Percentiles rank a stretch among this genome's conserved stretches.
These are phyloP conservation scores for Hypothenemus hampei DNA, from an alignment of 1,140 invertebrate genomes.

Conservation along the genomic window DNA sequence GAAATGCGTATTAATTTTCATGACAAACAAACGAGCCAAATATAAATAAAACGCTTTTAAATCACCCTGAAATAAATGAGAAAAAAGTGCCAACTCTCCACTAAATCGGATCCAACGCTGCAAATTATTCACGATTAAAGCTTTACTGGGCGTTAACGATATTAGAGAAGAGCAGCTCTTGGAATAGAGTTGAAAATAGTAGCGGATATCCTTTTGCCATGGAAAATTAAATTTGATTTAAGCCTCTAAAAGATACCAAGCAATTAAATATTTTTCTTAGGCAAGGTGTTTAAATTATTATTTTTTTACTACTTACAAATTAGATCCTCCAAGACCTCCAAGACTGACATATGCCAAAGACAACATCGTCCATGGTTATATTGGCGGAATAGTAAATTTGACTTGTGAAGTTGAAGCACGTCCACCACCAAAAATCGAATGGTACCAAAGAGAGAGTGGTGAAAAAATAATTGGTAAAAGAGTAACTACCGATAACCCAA, in stretches of 20 bases:
- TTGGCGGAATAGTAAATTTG: constrained; percentile 51
- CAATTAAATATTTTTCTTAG: neutral
- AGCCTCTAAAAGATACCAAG: neutral
- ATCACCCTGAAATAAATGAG: neutral
- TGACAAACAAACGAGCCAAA: too few relatives aligned
- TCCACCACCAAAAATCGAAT: constrained; percentile 53
- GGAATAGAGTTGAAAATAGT: neutral
- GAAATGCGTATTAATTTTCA: too few relatives aligned
- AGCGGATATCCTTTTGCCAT: neutral
- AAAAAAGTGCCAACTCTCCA: neutral
- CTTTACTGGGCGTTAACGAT: neutral
- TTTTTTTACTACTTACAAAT: too few relatives aligned
- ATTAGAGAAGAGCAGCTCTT: neutral
- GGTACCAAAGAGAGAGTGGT: constrained; percentile 42
- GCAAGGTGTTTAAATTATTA: neutral
- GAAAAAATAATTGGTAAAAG: constrained; percentile 27
- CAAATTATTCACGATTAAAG: constrained; percentile 1
- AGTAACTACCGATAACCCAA: constrained; percentile 24
- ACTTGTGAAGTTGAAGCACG: constrained; percentile 54
- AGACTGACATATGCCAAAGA: constrained; percentile 21
- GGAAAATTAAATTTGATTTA: neutral
- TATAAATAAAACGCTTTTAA: too few relatives aligned
- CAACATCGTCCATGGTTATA: constrained; percentile 34
- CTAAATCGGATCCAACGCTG: neutral
- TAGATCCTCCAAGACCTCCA: constrained; percentile 3